A percentile compares a stretch with the other conserved stretches of the same genome.
These are phyloP conservation scores for Lutraria rhynchaena DNA, from an alignment of 1,140 invertebrate species.

Conservation along the genomic window DNA sequence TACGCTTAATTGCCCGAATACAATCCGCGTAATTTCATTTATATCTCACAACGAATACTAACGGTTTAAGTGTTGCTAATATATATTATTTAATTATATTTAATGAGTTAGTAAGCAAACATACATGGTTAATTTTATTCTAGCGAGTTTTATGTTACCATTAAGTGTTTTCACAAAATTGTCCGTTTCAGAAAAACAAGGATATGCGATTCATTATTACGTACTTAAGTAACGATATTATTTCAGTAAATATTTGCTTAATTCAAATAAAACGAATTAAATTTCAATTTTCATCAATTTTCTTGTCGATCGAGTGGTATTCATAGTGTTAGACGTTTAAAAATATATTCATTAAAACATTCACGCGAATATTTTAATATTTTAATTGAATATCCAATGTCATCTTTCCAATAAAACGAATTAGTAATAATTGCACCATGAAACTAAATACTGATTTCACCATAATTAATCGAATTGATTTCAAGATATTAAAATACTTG, in stretches of 20 bases:
- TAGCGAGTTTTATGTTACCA: neutral
- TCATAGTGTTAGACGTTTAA: neutral
- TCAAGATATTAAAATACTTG: constrained; percentile 30
- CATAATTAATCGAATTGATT: constrained; percentile 33
- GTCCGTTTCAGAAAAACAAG: neutral
- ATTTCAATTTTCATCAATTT: constrained; percentile 42
- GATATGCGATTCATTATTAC: constrained; percentile 15
- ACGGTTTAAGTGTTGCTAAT: neutral
- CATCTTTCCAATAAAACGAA: constrained; percentile 20
- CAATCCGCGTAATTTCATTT: no score
- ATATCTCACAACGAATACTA: neutral
- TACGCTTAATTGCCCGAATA: no score
- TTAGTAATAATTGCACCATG: constrained; percentile 13
- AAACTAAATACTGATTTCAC: constrained; percentile 6
- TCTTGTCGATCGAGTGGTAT: constrained; percentile 10
- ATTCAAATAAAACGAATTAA: constrained; percentile 33
- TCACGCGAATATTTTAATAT: no score
- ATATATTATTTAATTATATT: neutral
- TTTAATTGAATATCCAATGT: constrained; percentile 56
- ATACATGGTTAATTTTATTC: neutral
- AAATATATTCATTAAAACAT: no score
- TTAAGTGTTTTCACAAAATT: neutral
- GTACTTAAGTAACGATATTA: neutral
- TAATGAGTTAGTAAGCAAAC: neutral
- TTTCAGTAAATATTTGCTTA: constrained; percentile 36